Base-by-base conservation (phyloP, 2,113 vertebrate genomes). In the Prinia subflava region DNA sequence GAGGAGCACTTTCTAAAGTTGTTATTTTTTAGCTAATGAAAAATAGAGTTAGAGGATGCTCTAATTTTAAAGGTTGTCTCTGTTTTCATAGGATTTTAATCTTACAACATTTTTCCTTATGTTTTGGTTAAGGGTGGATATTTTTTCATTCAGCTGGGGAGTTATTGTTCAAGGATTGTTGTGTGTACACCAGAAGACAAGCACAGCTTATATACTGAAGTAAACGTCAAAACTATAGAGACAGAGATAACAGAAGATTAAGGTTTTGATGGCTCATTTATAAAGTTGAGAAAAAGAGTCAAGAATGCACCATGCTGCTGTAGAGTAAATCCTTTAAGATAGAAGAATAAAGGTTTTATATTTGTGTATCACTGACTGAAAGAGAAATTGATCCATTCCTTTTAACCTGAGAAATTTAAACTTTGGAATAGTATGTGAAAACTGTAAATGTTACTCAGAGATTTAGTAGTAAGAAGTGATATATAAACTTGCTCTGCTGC, bases 391-490 rank as follows among this genome's bases (percentile, higher is more conserved):
- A 86, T 80, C 68, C 1, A 9, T 90, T 92, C 56, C 53, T 92
- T 96, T 94, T 81, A 77, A 88, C 71, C 71, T 64, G 71, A 96
- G 83, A 89, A 94, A 93, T 95, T 35, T 67, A 75, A 94, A 92
- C 73, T 93, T 95, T 68, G 49, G 91, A 55, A 27, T 57, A 63
- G 73, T 10, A 44, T 71, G 52, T 81, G 69, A 74, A 89, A 93
- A 92, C 79, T 87, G 24, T 59, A 70, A 87, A 95, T 88, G 47
- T 70, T 95, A 50, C 64, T 74, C 56, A 71, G 83, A 86, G 92
- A 94, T 97, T 95, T 94, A 95, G 76, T 85, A 81, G 92, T 52
- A 86, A 88, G 79, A 94, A 93, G 76, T 77, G 79, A 96, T 92
- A 86, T 52, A 94, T 88, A 81, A 94, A 81, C 92, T 93, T 78